Percentiles rank a stretch among this genome's conserved stretches.
phyloP scores from a whole-genome alignment of 2,113 vertebrate genomes.

The Neodon shergylaensis region DNA sequence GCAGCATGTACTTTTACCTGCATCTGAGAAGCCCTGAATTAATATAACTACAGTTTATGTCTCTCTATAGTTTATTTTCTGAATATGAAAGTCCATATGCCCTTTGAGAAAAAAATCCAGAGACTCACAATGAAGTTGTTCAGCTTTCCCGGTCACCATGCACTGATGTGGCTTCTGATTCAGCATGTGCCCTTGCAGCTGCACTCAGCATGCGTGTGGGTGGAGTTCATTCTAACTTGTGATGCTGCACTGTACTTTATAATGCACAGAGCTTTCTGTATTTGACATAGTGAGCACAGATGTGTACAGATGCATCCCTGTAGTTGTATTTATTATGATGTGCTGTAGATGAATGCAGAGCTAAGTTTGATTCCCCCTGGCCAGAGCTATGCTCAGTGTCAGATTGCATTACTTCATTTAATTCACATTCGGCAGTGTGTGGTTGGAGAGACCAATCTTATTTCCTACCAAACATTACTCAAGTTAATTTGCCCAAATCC shows the following conservation, averaged over 20 bases:
- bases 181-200: accelerated
- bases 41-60: not conserved
- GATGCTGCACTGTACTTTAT: accelerated
- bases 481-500: no score
- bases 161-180: accelerated
- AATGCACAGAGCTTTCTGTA: no score
- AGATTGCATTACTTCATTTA: not conserved
- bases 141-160: accelerated
- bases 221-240: not conserved
- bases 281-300: not conserved
- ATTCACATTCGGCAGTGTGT: not conserved
- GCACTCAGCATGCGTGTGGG: accelerated
- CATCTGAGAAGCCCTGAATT: not conserved
- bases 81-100: not conserved
- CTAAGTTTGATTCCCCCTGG: not conserved
- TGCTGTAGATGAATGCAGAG: not conserved
- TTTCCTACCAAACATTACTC: not conserved
- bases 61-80: not conserved
- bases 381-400: not conserved
- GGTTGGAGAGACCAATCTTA: not conserved
- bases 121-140: accelerated
- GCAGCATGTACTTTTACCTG: not conserved
- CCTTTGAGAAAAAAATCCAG: not conserved
- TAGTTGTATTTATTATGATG: not conserved
- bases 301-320: not conserved